phyloP scores from a whole-genome alignment of 2,113 vertebrate genomes.

The Scomber japonicus region DNA sequence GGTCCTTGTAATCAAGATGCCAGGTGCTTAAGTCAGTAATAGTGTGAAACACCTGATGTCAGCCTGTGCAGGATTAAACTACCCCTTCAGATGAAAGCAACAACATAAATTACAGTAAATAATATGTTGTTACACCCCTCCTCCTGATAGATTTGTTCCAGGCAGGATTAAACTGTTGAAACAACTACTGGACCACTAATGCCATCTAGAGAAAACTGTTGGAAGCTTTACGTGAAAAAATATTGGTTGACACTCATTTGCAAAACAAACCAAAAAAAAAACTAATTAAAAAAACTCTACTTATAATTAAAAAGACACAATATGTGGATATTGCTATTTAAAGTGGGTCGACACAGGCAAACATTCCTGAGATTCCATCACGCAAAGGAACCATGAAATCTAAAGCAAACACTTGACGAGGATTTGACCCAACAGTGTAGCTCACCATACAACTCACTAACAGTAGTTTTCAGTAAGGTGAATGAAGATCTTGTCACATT shows the following conservation, averaged over 20 bases:
- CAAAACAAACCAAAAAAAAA: not conserved
- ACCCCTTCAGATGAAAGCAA: not conserved
- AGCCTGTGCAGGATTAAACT: slow-evolving; percentile 1
- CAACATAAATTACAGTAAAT: not conserved
- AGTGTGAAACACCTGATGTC: slow-evolving; percentile 8
- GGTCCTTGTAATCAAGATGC: slow-evolving; percentile 8
- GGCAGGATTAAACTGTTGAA: not conserved
- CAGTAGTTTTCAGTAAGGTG: not conserved
- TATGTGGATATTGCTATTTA: not conserved
- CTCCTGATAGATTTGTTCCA: not conserved
- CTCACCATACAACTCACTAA: not conserved
- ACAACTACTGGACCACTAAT: not conserved
- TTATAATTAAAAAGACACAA: not conserved
- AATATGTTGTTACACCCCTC: not conserved
- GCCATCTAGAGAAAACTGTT: not conserved
- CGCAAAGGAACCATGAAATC: slow-evolving; percentile 10
- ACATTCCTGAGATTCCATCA: slow-evolving; percentile 53
- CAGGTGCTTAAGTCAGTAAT: slow-evolving; percentile 15
- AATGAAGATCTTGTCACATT: not conserved
- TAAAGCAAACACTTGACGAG: slow-evolving; percentile 46
- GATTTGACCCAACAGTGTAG: slow-evolving; percentile 47
- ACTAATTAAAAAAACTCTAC: not conserved
- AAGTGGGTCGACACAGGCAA: not conserved
- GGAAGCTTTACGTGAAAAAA: not conserved
- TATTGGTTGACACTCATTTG: not conserved